Base-by-base conservation (phyloP, 2,797 vertebrate species). In the Thripadectes ignobilis region DNA sequence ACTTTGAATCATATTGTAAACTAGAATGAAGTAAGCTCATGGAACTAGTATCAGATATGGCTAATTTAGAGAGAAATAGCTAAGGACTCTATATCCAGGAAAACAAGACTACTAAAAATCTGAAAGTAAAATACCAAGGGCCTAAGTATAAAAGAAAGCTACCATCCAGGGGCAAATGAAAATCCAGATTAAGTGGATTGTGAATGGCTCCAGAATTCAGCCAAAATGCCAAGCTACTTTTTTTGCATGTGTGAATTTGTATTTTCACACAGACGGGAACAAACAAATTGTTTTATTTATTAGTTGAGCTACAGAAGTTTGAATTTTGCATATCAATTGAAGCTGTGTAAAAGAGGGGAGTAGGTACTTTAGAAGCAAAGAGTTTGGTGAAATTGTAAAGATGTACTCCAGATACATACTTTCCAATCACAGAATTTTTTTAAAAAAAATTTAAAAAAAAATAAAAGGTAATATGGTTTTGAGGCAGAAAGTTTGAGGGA, bases 1-100 rank as follows among this genome's bases (percentile, higher is more conserved):
- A 97, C 80, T 97, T 92, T 93, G 93, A 67, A 74, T 76, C 22
- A 16, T 85, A 89, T 91, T 94, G 95, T 91, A 82, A 84, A 63
- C 66, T 67, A 30, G 77, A 84, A 95, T 48, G 85, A 88, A 96
- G 77, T 84, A 88, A 96, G 75, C 74, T 90, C 57, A 10, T 12
- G 41, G 90, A 93, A 76, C 77, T 52, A 71, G 52, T 45, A 51
- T 77, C 9, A 36, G 66, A 94, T 66, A 63, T 6, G 67, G 85
- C 29, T 55, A 48, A 75, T 76, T n/a, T 32, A 76, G 62, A 69
- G 23, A 80, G 54, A 69, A 80, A 52, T 12, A 66, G 38, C 52
- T 73, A 39, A 4, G 10, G 27, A 30, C 48, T 68, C 45, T 41
- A 15, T 34, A 67, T 24, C 36, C 26, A 57, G 62, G 39, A 38